Evolutionary conservation across 2,113 vertebrate genomes (phyloP).

Genomic region (Epinephelus lanceolatus): DNA sequence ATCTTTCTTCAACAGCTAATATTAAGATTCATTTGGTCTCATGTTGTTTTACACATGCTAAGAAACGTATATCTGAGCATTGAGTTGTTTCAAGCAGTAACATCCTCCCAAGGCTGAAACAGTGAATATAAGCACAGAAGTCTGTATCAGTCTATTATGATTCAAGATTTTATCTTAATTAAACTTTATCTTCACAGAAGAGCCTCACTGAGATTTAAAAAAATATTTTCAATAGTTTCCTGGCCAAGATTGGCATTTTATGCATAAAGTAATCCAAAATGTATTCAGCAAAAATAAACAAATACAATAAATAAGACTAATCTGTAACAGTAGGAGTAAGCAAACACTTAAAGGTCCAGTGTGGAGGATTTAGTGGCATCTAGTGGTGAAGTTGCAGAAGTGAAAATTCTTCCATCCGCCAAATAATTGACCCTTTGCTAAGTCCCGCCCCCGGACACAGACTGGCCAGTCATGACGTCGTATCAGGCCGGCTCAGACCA

Average conservation of each 20-base stretch:
- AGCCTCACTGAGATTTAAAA: not conserved
- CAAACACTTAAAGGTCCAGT: not conserved
- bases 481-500: too few species aligned
- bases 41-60: not conserved
- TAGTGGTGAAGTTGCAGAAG: too few species aligned
- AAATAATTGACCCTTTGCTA: too few species aligned
- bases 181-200: not conserved
- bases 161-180: too few species aligned
- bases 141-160: too few species aligned
- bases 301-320: not conserved
- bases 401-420: too few species aligned
- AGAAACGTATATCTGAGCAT: not conserved
- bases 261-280: not conserved
- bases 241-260: not conserved
- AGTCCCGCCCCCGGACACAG: too few species aligned
- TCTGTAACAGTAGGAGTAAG: not conserved
- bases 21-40: not conserved
- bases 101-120: not conserved
- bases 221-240: too few species aligned
- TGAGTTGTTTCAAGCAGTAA: not conserved
- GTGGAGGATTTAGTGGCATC: too few species aligned
- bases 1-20: not conserved
- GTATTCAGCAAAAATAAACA: not conserved
- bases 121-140: too few species aligned
- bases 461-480: too few species aligned